phyloP scores from a whole-genome alignment of 2,888 invertebrate species.

The Belgica antarctica region DNA sequence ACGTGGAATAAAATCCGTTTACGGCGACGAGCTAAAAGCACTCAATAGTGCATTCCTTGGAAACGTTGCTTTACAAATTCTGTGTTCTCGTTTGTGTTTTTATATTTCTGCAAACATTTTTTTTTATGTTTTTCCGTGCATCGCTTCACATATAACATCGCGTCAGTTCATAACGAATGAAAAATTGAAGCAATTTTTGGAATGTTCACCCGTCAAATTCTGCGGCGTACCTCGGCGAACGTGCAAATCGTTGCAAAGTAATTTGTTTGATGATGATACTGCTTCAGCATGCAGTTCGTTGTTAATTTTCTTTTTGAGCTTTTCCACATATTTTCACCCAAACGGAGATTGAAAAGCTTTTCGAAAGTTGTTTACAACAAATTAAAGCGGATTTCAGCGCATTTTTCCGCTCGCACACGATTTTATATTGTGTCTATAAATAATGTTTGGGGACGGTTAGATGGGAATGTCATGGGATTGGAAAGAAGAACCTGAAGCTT shows the following conservation, averaged over 20 bases:
- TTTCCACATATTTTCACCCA: too few species aligned
- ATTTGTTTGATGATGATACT: background rate
- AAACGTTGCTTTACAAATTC: background rate
- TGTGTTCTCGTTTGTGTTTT: background rate
- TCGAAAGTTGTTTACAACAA: background rate
- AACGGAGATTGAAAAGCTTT: too few species aligned
- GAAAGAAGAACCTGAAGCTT: too few species aligned
- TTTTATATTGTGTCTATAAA: slow-evolving; percentile 1
- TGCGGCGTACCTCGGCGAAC: background rate
- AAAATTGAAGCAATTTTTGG: background rate
- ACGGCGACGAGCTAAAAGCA: background rate
- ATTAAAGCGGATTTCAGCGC: background rate
- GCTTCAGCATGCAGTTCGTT: background rate
- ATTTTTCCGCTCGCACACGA: slow-evolving; percentile 2
- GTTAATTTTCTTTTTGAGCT: background rate
- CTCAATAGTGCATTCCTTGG: background rate
- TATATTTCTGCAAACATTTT: background rate
- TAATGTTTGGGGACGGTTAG: too few species aligned
- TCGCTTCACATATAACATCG: background rate
- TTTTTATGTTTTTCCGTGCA: background rate
- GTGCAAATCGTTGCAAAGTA: background rate
- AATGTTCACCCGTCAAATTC: background rate
- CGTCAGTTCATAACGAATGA: background rate
- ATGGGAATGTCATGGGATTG: too few species aligned
- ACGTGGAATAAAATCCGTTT: background rate